Evolutionary conservation across 2,888 invertebrate genomes (phyloP).

Genomic region (Drosophila fulvimacula): DNA sequence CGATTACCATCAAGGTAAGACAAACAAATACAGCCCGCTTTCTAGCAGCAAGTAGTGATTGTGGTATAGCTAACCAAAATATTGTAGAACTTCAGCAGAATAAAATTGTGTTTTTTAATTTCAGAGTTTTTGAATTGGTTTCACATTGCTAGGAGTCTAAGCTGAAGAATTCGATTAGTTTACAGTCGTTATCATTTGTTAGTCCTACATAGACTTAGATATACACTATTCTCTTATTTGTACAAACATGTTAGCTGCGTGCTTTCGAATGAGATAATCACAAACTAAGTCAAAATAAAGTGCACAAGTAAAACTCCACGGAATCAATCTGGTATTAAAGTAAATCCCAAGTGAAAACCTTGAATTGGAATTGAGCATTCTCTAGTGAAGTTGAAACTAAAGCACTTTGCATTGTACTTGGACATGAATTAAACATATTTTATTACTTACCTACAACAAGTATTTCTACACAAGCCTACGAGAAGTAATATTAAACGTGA

Average conservation of each 20-base stretch:
- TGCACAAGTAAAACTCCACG: conserved; percentile 41
- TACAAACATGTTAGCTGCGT: conserved; percentile 10
- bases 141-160: conserved; percentile 22
- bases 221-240: background rate
- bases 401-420: conserved; percentile 38
- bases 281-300: conserved; percentile 17
- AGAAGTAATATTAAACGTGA: conserved; percentile 75
- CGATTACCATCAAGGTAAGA: conserved; percentile 18
- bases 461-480: conserved; percentile 73
- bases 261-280: conserved; percentile 44
- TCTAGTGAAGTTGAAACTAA: conserved; percentile 50
- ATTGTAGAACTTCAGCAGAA: conserved; percentile 49
- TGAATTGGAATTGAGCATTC: conserved; percentile 71
- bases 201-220: background rate
- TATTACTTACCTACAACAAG: conserved; percentile 79
- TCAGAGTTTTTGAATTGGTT: conserved; percentile 38
- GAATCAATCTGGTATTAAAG: conserved; percentile 34
- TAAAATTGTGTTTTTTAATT: conserved; percentile 21
- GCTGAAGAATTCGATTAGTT: conserved; percentile 1
- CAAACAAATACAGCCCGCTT: conserved; percentile 57
- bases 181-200: conserved; percentile 5
- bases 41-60: conserved; percentile 79
- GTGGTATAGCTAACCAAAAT: conserved; percentile 71
- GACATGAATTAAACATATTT: conserved; percentile 68
- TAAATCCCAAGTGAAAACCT: conserved; percentile 26